Evolutionary conservation across 1,140 invertebrate species (phyloP), one percentile per base, ranked within the genome.

Genomic region (Magallana ariakensis): DNA sequence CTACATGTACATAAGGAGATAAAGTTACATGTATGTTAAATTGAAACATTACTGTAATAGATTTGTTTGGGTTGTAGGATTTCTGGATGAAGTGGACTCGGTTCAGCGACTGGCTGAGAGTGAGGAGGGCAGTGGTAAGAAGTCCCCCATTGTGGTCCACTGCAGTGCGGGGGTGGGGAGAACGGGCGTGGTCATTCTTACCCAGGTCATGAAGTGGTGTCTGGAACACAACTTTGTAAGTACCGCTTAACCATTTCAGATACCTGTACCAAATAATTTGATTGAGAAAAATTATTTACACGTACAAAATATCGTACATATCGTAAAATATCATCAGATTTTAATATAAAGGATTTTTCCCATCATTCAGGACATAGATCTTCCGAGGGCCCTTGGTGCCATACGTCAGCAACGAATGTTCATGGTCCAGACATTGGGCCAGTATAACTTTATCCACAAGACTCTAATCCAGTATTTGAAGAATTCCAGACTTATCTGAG

Each of bases 91-190:
- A 94, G 95, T 98, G 89, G 97, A 97, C 92, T 97, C 97, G 1
- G 97, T 98, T 3, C 95, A 97, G 54, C 95, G 97, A 92, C 96
- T 97, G 86, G 92, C 93, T 9, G 92, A 94, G 22, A 92, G 90
- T 66, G 93, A 94, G 55, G 96, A 97, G 62, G 95, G 95, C 0
- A 96, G 96, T 13, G 96, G 96, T 62, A 97, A 97, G 93, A 96
- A 70, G 95, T 97, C 98, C 26, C 98, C 98, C 1, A 98, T 99
- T 91, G 96, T 99, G 54, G 97, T 99, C 57, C 98, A 99, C 94
- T 99, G 98, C 94, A 98, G 97, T 92, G 98, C 98, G 70, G 99
- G 98, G 10, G 99, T 99, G 90, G 98, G 98, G 81, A 96, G 98
- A 91, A 99, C 98, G 94, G 98, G 98, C 97, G 95, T 97, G 6